A percentile compares a stretch with the other conserved stretches of the same genome.
phyloP scores from a whole-genome alignment of 2,888 invertebrate genomes.

The Mythimna lalbum region DNA sequence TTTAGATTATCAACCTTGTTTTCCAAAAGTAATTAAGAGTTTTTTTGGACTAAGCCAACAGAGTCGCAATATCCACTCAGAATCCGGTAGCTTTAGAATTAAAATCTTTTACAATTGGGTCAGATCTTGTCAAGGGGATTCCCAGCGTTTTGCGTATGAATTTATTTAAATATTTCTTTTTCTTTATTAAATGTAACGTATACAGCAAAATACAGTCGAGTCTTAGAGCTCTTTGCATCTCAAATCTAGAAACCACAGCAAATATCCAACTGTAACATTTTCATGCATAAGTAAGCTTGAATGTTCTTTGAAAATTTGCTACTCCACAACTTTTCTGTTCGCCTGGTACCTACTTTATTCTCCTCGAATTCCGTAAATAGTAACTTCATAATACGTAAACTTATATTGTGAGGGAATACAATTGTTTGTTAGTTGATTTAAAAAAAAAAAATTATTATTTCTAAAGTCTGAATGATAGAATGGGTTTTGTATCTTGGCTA shows the following conservation, averaged over 20 bases:
- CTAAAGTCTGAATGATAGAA: too few species aligned
- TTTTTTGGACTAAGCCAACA: conserved; percentile 13
- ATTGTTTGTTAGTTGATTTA: too few species aligned
- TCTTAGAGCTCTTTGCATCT: neutral
- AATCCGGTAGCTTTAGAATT: conserved; percentile 34
- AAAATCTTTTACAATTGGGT: conserved; percentile 57
- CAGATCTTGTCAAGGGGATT: conserved; percentile 45
- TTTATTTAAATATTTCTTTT: conserved; percentile 35
- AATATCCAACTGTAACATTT: conserved; percentile 8
- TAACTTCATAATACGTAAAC: neutral
- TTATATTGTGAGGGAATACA: too few species aligned
- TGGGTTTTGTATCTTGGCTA: too few species aligned
- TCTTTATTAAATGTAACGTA: conserved; percentile 31
- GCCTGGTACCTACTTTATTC: conserved; percentile 8
- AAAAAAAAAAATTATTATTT: too few species aligned
- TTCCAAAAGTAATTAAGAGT: conserved; percentile 8
- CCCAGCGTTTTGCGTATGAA: conserved; percentile 27
- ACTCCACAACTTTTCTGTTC: conserved; percentile 23
- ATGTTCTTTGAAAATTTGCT: conserved; percentile 31
- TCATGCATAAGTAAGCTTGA: conserved; percentile 28
- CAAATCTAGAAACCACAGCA: conserved; percentile 1
- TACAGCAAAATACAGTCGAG: conserved; percentile 6
- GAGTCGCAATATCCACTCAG: conserved; percentile 18
- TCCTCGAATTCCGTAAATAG: conserved; percentile 4
- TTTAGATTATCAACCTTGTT: neutral